Base-by-base conservation (phyloP, 2,797 vertebrate genomes). In the Eulemur coronatus region DNA sequence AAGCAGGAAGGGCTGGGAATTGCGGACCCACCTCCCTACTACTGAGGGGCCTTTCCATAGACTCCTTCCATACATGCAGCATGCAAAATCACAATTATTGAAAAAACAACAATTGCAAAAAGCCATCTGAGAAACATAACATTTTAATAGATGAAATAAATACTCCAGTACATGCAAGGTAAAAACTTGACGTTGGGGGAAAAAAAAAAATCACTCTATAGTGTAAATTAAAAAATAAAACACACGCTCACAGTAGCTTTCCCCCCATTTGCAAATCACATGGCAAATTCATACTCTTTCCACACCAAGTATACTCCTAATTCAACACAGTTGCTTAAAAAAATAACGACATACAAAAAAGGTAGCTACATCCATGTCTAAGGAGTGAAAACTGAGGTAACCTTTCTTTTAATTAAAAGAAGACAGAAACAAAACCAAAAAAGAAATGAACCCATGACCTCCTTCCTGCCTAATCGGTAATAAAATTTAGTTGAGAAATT, bases 111-210 rank as follows among this genome's bases (percentile, higher is more conserved):
- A 97, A 97, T 97, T 96, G 98, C 97, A 95, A 95, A 98, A 98
- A 97, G 97, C 97, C 97, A 96, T 98, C 98, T 99, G 99, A 99
- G 99, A 99, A 99, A 99, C 99, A 98, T 99, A 99, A 99, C 99
- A 97, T 99, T 99, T 99, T 99, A 99, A 99, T 99, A 99, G 98
- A 99, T 99, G 99, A 99, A 99, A 99, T 99, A 99, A 99, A 99
- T 99, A 99, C 99, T 99, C 99, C 99, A 99, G 99, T 99, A 99
- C 99, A 99, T 99, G 99, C 99, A 99, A 99, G 99, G 98, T 99
- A 99, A 99, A 99, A 99, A 99, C 99, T 98, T 98, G 98, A 99
- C 99, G 99, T 99, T 97, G 98, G 99, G 98, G 97, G 82, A 81
- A 98, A 46, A 33, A 46, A 33, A 98, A 97, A 98, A 97, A 99